Conservation (phyloP, 1,140 invertebrate species). For the Charaxes varanes region DNA sequence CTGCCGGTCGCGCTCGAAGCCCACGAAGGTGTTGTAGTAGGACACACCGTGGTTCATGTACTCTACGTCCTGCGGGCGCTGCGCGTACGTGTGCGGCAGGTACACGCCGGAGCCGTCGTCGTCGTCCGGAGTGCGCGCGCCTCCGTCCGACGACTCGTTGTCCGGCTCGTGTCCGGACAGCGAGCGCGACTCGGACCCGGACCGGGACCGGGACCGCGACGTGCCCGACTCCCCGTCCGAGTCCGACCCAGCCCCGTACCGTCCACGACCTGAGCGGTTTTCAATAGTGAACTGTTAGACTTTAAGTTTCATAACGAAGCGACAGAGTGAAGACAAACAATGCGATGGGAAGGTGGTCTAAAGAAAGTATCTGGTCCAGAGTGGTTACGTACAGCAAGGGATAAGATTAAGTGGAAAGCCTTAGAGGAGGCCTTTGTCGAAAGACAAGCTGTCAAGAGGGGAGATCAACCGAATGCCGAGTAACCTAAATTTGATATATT, state of each 20-base stretch:
- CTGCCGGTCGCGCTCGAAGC: conserved; percentile 66
- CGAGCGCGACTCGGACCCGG: conserved; percentile 66
- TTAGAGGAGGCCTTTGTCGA: no score
- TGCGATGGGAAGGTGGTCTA: no score
- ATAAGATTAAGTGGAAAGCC: no score
- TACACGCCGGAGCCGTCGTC: conserved; percentile 71
- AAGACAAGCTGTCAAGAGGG: no score
- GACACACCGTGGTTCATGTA: conserved; percentile 75
- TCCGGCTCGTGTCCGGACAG: conserved; percentile 79
- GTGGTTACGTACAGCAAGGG: no score
- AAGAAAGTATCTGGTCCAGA: no score
- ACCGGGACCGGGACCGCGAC: conserved; percentile 45
- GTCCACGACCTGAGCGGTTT: conserved; percentile 32
- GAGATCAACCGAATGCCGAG: no score
- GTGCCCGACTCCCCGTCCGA: conserved; percentile 74
- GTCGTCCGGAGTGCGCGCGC: conserved; percentile 77
- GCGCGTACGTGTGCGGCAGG: conserved; percentile 73
- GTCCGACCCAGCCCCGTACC: conserved; percentile 44
- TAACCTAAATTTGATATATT: no score
- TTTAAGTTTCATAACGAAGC: no score
- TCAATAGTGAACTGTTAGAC: no score
- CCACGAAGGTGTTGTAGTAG: conserved; percentile 76
- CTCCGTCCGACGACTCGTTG: conserved; percentile 81
- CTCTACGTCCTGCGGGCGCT: conserved; percentile 43
- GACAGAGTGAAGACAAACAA: no score